Conservation (phyloP, 2,797 vertebrate genomes). For the Lophotriccus pileatus region DNA sequence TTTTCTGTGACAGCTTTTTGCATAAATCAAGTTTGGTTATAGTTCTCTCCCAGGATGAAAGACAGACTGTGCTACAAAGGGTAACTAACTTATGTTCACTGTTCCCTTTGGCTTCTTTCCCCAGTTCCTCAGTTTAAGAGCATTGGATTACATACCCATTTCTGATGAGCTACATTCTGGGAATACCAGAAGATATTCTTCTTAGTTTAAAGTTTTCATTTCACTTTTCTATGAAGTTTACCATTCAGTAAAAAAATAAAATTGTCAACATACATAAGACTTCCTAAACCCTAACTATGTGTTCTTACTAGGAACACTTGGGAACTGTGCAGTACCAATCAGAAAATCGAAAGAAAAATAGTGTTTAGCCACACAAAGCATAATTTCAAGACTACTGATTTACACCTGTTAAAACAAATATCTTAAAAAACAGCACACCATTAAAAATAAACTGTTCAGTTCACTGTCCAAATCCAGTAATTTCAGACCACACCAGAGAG, state of each 20-base stretch:
- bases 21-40: neutral
- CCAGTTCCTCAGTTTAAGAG: neutral
- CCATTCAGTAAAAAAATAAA: neutral
- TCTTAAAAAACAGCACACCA: neutral
- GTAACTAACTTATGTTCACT: neutral
- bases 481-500: neutral
- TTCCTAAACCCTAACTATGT: neutral
- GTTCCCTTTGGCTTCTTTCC: slow-evolving; percentile 3
- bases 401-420: neutral
- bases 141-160: neutral
- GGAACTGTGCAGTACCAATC: neutral
- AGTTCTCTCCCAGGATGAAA: neutral
- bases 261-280: neutral
- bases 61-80: neutral
- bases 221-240: neutral
- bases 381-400: neutral
- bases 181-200: slow-evolving; percentile 21
- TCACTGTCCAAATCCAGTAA: neutral
- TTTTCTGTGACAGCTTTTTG: neutral
- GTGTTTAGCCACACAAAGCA: neutral
- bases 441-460: neutral
- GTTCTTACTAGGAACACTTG: neutral
- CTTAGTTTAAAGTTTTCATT: neutral
- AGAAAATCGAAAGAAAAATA: neutral
- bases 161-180: slow-evolving; percentile 40